Evolutionary conservation across 1,140 invertebrate species (phyloP), one percentile per base, ranked within the genome.

Genomic region (Anagrus nilaparvatae): DNA sequence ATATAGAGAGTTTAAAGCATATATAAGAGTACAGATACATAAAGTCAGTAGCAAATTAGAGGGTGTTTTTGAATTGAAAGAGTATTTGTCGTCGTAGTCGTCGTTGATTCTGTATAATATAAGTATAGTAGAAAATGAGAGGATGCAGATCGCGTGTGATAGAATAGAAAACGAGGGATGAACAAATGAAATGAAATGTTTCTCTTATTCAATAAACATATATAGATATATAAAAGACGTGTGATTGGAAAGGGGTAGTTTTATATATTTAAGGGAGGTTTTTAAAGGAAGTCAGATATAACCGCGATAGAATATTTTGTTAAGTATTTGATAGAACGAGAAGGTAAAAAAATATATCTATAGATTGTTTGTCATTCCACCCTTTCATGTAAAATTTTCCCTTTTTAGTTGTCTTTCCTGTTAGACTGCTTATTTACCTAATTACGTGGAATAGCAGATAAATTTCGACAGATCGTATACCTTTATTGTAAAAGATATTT

Each of bases 161-260:
- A 34, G 39, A 52, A 46, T 44, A 46, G 52, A 51, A 52, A 48
- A 49, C 48, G 54, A 50, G 53, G 58, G 54, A 55, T 52, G 61
- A 66, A 64, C 63, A 64, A 66, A 62, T 61, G 55, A 61, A 66
- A 63, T 58, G 61, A 64, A 66, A 64, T 59, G 59, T 61, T 60
- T 56, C 56, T 60, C 54, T 54, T 53, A 48, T 44, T 55, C 43
- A 46, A 46, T n/a, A 47, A 48, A 50, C 47, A 54, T 43, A 40
- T 47, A 25, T 48, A 50, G 47, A 52, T 21, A 31, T 16, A 37
- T 17, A 25, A 42, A 28, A 19, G 24, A 33, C 29, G 27, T 24
- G 13, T 24, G 20, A 21, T n/a, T n/a, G 21, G 13, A 34, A n/a
- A 20, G 18, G 16, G 28, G 23, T 27, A 14, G 19, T 33, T n/a